These are phyloP conservation scores for Dryocosmus kuriphilus DNA, from an alignment of 2,888 invertebrate species.

Conservation along the genomic window DNA sequence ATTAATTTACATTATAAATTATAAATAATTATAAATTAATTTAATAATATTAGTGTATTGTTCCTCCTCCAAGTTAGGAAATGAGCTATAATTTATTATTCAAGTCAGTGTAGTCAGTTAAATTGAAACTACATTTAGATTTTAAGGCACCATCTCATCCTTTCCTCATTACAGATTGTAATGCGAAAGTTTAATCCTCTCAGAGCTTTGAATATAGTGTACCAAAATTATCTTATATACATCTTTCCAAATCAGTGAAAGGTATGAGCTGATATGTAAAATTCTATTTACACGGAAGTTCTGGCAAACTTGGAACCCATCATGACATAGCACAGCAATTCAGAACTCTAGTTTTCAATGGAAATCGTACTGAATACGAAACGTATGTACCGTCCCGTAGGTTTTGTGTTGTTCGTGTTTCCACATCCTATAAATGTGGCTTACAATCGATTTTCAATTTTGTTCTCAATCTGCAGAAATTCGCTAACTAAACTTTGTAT, in stretches of 20 bases:
- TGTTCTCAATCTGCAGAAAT: neutral
- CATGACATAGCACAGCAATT: constrained; percentile 10
- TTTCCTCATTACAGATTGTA: neutral
- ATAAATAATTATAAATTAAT: too few relatives aligned
- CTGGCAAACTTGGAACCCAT: neutral
- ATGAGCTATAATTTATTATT: neutral
- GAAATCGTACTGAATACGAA: constrained; percentile 14
- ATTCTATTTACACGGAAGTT: constrained; percentile 24
- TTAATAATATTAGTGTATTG: too few relatives aligned
- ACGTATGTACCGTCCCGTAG: neutral
- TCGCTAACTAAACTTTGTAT: neutral
- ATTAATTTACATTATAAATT: too few relatives aligned
- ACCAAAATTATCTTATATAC: constrained; percentile 9
- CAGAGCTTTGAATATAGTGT: neutral
- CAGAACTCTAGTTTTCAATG: constrained; percentile 30
- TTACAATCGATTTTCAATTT: constrained; percentile 28
- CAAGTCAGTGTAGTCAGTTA: neutral
- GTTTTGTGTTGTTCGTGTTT: constrained; percentile 29
- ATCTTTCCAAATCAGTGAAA: neutral
- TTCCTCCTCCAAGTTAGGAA: too few relatives aligned
- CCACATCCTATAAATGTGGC: constrained; percentile 23
- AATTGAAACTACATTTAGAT: neutral
- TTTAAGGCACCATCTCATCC: neutral
- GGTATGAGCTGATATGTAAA: neutral
- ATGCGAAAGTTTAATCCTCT: neutral